Conservation (phyloP, 2,888 invertebrate species). For the Terebella lapidaria region DNA sequence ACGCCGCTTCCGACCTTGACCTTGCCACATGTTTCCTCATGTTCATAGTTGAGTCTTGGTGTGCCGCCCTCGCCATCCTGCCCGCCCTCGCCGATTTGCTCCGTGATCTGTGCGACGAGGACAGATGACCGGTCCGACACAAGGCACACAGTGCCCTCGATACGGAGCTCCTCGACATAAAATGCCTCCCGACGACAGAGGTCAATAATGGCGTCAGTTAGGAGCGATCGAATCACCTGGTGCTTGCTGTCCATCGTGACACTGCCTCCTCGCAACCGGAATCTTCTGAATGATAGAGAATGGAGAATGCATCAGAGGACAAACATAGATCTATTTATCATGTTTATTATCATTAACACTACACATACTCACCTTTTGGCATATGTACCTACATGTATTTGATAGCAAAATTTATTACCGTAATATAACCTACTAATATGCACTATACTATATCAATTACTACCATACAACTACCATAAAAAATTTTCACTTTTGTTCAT, state of each 20-base stretch:
- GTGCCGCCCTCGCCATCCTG: not conserved
- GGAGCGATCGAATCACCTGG: slow-evolving; percentile 9
- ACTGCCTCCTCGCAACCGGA: not conserved
- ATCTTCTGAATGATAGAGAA: not conserved
- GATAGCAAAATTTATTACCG: no score
- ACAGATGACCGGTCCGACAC: slow-evolving; percentile 25
- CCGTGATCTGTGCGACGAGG: slow-evolving; percentile 24
- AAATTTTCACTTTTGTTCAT: no score
- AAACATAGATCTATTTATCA: no score
- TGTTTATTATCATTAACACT: no score
- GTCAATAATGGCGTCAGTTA: slow-evolving; percentile 25
- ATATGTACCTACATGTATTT: no score
- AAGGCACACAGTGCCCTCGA: slow-evolving; percentile 26
- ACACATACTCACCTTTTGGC: no score
- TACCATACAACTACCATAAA: no score
- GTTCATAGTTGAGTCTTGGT: not conserved
- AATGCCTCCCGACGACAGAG: slow-evolving; percentile 23
- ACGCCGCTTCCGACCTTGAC: not conserved
- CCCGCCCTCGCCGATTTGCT: slow-evolving; percentile 22
- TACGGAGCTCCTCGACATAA: slow-evolving; percentile 24
- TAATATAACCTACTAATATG: no score
- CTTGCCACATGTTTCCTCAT: not conserved
- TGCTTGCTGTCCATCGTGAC: slow-evolving; percentile 1
- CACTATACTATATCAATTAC: no score
- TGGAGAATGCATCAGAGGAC: no score